Conservation (phyloP, 2,797 vertebrate species). For the Graptemys geographica region DNA sequence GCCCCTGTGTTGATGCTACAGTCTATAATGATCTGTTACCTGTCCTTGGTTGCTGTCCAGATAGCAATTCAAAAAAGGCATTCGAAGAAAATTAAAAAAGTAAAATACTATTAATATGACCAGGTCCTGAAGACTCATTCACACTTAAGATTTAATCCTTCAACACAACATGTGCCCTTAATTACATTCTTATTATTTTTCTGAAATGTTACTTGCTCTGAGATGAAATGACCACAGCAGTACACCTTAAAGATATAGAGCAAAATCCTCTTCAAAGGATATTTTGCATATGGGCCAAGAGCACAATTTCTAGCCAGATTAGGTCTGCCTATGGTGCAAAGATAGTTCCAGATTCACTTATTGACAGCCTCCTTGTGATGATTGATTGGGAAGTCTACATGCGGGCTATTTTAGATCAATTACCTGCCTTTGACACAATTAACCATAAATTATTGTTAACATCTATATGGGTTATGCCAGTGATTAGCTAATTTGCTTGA, state of each 20-base stretch:
- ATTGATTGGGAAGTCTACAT: slow-evolving; percentile 1
- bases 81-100: not conserved
- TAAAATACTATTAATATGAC: not conserved
- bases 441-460: accelerated
- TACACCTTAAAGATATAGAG: not conserved
- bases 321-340: not conserved
- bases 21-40: too few species aligned
- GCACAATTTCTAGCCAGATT: not conserved
- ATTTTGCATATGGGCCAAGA: not conserved
- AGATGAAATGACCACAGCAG: not conserved
- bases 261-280: not conserved
- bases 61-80: not conserved
- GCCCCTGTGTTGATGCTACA: too few species aligned
- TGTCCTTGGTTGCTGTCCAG: not conserved
- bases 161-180: not conserved
- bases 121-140: not conserved
- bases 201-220: not conserved
- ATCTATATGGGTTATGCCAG: not conserved
- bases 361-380: not conserved
- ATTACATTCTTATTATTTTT: not conserved
- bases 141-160: not conserved
- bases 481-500: not conserved
- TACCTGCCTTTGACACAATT: not conserved
- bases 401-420: not conserved
- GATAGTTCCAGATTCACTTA: too few species aligned